Base-by-base conservation (phyloP, 2,113 vertebrate species). In the Cavia aperea region DNA sequence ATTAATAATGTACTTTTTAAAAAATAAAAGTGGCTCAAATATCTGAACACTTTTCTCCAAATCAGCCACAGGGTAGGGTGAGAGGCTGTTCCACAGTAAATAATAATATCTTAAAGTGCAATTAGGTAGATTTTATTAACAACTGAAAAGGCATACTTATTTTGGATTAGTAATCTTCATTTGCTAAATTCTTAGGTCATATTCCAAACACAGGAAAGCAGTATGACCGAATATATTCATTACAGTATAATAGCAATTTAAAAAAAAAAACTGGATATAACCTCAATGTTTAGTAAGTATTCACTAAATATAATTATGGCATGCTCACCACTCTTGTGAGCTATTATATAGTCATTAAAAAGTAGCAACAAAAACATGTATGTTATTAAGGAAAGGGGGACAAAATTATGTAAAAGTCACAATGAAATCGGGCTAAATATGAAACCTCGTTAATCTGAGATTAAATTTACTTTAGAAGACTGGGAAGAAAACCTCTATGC, bases 21-120 rank as follows among this genome's bases (percentile, higher is more conserved):
- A 90, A 92, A 88, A 93, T 91, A 93, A 36, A 51, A 51, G 58
- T 12, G 94, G 63, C 19, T 95, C 21, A 84, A 88, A 93, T 29
- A 46, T 54, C 84, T 72, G 56, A 88, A 91, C 0, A 54, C 46
- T 23, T 33, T 89, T 88, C 54, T 86, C 51, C 36, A 73, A 86
- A 94, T 81, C 31, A 54, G 39, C 31, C 16, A 66, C 8, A 58
- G 21, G 51, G n/a, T 58, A 49, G 31, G 68, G 62, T 49, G 13
- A 2, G 43, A 46, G 14, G 15, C 39, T 58, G 51, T n/a, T 75
- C 65, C 86, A 81, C 2, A 26, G 65, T 33, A 92, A 95, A 49
- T 81, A 11, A 51, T 84, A 82, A 73, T 51, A 31, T 90, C 43
- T 62, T 93, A 23, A 1, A 78, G 93, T 70, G 21, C 66, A 87